A percentile compares a stretch with the other conserved stretches of the same genome.
phyloP scores from a whole-genome alignment of 2,113 vertebrate genomes.

The Hipposideros armiger region DNA sequence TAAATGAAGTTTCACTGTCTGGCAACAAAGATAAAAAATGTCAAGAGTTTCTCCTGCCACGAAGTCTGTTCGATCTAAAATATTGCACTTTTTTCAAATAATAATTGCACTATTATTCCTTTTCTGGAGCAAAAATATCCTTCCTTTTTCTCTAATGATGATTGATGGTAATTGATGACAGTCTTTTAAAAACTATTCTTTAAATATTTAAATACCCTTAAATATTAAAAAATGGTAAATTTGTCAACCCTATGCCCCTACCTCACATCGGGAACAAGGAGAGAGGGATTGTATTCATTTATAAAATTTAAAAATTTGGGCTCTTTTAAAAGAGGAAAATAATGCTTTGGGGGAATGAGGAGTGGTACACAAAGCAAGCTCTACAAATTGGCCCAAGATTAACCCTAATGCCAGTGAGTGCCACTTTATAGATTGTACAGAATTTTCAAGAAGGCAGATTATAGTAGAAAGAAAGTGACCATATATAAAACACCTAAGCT shows the following conservation, averaged over 20 bases:
- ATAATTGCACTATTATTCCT: background rate
- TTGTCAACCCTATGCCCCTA: background rate
- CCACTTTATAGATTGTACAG: background rate
- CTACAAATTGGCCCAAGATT: background rate
- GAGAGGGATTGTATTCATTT: background rate
- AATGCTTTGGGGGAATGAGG: background rate
- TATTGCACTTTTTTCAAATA: background rate
- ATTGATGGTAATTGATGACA: background rate
- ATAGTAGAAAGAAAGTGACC: background rate
- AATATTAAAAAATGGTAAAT: slow-evolving; percentile 16
- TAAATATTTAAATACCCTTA: too few species aligned
- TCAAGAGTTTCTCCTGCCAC: background rate
- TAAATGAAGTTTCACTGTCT: background rate
- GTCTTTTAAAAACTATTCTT: background rate
- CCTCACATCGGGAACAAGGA: background rate
- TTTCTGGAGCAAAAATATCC: background rate
- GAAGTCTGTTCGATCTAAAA: background rate
- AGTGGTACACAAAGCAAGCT: background rate
- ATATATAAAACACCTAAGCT: background rate
- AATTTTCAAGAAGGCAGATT: background rate
- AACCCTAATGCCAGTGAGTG: background rate
- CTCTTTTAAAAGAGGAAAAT: background rate
- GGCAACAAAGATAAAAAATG: background rate
- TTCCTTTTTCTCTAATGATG: background rate
- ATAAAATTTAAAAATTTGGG: slow-evolving; percentile 2